Base-by-base conservation (phyloP, 1,140 invertebrate genomes). In the Drosophila baimaii region DNA sequence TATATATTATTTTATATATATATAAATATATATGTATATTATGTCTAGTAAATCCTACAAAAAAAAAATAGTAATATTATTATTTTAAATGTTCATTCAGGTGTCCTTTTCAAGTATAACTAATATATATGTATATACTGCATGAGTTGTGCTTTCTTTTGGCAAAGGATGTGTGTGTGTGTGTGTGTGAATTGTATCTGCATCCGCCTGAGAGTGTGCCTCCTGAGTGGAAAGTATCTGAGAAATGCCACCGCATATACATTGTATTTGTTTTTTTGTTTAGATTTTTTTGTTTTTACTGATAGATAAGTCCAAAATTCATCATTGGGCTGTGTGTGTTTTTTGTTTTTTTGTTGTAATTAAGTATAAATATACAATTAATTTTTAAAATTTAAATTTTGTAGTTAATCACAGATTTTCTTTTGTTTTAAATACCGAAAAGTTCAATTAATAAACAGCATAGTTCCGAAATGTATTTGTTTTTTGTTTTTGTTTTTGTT, bases 391-490 rank as follows among this genome's bases (percentile, higher is more conserved):
- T 81, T 90, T 90, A 82, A 85, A 90, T 85, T 91, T 91, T 91
- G 83, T 89, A 89, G 84, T 84, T 82, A 91, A 91, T 91, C 90
- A 91, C 90, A 91, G 90, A 91, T 91, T 91, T 83, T 89, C 49
- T 82, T 90, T 89, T 77, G 68, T 89, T 84, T 86, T 80, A 85
- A 88, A 85, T 90, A 82, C 81, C 86, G 74, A 90, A 91, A 91
- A 78, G 77, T 83, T 83, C 74, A 85, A 90, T 89, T 85, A 83
- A 73, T 81, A 77, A 90, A 90, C 73, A 90, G 78, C 72, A 88
- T 63, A 89, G 83, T 88, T 90, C 70, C 69, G 65, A 88, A 86
- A 81, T 77, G 69, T 81, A 77, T 78, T 76, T 75, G 69, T 70
- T 58, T 65, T 61, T 49, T 58, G 55, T 43, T 57, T 39, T 21